Conservation (phyloP, 2,888 invertebrate genomes). For the Mythimna pallens region DNA sequence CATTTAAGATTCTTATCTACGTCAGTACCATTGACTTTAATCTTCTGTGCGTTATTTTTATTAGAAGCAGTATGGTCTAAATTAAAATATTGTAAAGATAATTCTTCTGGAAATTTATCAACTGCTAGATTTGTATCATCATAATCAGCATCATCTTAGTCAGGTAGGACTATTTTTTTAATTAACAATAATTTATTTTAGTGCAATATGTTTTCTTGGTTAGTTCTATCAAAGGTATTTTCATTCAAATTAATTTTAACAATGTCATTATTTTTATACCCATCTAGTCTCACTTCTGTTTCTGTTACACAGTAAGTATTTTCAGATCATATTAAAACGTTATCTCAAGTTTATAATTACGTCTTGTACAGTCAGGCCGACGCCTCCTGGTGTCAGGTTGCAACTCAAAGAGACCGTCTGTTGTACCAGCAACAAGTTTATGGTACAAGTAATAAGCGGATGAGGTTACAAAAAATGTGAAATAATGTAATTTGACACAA, state of each 20-base stretch:
- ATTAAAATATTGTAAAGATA: neutral
- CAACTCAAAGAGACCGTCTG: constrained; percentile 78
- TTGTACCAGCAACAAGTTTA: constrained; percentile 65
- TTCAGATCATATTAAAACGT: constrained; percentile 62
- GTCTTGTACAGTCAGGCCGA: constrained; percentile 53
- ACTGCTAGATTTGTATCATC: neutral
- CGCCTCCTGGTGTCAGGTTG: constrained; percentile 74
- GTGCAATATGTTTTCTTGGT: too few relatives aligned
- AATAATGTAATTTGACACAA: neutral
- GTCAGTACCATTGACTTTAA: neutral
- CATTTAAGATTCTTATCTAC: neutral
- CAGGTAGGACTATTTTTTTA: neutral
- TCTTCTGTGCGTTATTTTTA: neutral
- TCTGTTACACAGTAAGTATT: constrained; percentile 55
- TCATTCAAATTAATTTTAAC: neutral
- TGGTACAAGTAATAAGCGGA: constrained; percentile 60
- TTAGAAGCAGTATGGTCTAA: neutral
- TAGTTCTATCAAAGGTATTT: neutral
- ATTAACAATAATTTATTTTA: neutral
- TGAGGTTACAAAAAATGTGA: neutral
- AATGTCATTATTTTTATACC: neutral
- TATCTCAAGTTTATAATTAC: constrained; percentile 67
- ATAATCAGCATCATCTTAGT: neutral
- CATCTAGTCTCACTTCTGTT: neutral
- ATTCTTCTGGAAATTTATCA: neutral